These are phyloP conservation scores for Trissolcus basalis DNA, from an alignment of 1,140 invertebrate genomes.

Conservation along the genomic window DNA sequence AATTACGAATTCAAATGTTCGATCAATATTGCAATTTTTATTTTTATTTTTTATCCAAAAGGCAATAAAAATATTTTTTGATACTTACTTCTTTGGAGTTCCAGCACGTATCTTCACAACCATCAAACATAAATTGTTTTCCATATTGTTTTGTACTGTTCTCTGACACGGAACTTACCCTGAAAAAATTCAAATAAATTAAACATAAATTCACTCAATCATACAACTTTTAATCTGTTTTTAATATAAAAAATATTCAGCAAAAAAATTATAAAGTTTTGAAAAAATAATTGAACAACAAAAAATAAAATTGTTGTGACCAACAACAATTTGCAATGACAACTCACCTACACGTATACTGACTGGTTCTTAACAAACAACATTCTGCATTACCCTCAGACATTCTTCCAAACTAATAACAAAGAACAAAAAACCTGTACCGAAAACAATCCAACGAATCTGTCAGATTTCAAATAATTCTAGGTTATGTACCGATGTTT, in stretches of 20 bases:
- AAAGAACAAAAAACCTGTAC: no score
- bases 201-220: no score
- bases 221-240: neutral
- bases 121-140: slow-evolving; percentile 80
- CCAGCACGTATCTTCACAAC: slow-evolving; percentile 81
- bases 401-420: no score
- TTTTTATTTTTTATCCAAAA: no score
- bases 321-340: neutral
- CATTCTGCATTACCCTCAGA: no score
- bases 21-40: no score
- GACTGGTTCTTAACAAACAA: no score
- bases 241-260: neutral
- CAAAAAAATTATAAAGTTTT: neutral
- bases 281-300: neutral
- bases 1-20: no score
- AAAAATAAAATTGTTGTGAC: neutral
- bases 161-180: slow-evolving; percentile 82
- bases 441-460: no score
- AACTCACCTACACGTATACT: no score
- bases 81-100: slow-evolving; percentile 80
- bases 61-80: neutral
- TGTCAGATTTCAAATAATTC: no score
- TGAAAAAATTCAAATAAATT: slow-evolving; percentile 58
- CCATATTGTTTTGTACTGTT: slow-evolving; percentile 79
- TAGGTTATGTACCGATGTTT: no score